Evolutionary conservation across 2,797 vertebrate genomes (phyloP).

Genomic region (Ispidina picta): DNA sequence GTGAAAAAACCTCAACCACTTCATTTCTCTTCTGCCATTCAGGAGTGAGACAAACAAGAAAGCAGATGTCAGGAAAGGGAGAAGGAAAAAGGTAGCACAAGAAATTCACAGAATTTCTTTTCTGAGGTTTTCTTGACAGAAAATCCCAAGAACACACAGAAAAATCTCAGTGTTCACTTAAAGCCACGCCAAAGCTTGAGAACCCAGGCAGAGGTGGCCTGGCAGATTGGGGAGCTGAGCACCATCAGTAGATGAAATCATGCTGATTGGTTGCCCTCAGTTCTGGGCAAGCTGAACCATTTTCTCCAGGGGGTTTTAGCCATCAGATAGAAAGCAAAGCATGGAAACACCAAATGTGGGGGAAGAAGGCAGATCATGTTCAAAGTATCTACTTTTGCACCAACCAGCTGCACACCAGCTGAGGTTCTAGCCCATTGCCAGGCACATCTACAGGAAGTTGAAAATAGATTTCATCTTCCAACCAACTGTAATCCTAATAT

Average conservation of each 20-base stretch:
- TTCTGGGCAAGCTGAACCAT: not conserved
- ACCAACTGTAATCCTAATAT: not conserved
- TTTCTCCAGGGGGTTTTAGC: fast-evolving
- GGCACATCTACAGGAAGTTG: not conserved
- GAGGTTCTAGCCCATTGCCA: not conserved
- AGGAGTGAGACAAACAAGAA: not conserved
- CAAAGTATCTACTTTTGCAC: not conserved
- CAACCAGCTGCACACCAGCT: not conserved
- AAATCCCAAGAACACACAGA: fast-evolving
- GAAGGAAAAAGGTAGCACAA: not conserved
- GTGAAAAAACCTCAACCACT: not conserved
- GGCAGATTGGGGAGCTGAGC: not conserved
- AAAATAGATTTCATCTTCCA: not conserved
- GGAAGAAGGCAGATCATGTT: not conserved
- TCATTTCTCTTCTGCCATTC: not conserved
- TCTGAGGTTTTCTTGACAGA: not conserved
- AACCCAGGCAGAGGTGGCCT: not conserved
- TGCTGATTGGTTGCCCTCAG: not conserved
- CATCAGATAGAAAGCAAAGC: not conserved
- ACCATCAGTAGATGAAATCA: not conserved
- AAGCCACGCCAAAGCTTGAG: fast-evolving
- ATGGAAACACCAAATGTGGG: not conserved
- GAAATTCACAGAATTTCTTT: not conserved
- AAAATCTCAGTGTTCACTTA: not conserved
- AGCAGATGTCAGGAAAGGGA: not conserved